Base-by-base conservation (phyloP, 2,797 vertebrate genomes). In the Menidia menidia region DNA sequence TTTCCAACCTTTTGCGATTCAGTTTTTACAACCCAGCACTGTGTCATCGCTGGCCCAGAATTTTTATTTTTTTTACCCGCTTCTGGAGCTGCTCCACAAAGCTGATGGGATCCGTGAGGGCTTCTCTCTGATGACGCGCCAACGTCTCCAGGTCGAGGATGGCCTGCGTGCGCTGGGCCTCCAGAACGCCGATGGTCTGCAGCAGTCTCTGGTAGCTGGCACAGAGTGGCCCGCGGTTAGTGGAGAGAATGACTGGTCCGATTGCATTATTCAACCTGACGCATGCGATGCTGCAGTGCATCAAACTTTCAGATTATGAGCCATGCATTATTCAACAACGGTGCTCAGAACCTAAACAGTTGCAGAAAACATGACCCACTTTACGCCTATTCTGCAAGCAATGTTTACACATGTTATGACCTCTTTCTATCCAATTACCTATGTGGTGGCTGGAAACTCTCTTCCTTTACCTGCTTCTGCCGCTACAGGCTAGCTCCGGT, bases 51-150 rank as follows among this genome's bases (percentile, higher is more conserved):
- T 15, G 11, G 18, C 16, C 18, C 41, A 19, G 50, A 68, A 5
- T 30, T 4, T 41, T 53, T 16, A 0, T 35, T 55, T 64, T 16
- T 14, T 63, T 88, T 95, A 99, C 98, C 97, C 91, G 96, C 94
- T 97, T 97, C 91, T 99, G 98, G 86, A 99, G 96, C 87, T 96
- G 96, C 92, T 99, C 98, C 91, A 98, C 98, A 92, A 99, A 99
- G 89, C 90, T 87, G 88, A 99, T 96, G 78, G 98, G 98, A 91
- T 98, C 94, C 33, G 88, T 73, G 54, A 99, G 94, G 1, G 97
- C 97, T 90, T 97, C 95, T 77, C 94, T 96, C 95, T 98, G 97
- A 82, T 97, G 96, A 81, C 89, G 92, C 44, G 95, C 94, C 93
- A 99, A 88, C 75, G 92, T 94, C 93, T 99, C 98, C 92, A 99